phyloP scores from a whole-genome alignment of 1,140 invertebrate species.

The Philaenus spumarius region DNA sequence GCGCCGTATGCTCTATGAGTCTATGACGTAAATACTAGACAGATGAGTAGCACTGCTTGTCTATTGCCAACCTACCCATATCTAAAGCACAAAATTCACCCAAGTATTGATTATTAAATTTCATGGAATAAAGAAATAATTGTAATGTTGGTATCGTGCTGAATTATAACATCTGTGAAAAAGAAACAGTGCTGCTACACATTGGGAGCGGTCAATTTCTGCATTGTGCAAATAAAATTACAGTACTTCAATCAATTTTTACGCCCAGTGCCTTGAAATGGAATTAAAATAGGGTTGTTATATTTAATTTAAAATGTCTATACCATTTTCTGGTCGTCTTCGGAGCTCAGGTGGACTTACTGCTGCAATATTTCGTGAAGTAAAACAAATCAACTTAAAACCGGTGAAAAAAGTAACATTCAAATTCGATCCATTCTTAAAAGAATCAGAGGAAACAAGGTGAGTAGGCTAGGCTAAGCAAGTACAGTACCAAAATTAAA shows the following conservation, averaged over 20 bases:
- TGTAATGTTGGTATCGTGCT: no score
- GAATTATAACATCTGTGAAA: no score
- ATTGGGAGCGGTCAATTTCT: no score
- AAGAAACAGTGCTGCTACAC: no score
- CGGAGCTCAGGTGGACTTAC: constrained; percentile 24
- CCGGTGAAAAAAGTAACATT: constrained; percentile 69
- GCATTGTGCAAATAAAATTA: no score
- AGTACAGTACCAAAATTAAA: background rate
- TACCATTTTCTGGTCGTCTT: constrained; percentile 28
- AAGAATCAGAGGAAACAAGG: constrained; percentile 60
- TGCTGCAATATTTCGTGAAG: constrained; percentile 27
- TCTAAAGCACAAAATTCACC: background rate
- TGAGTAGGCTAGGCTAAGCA: constrained; percentile 40
- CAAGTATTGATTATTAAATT: no score
- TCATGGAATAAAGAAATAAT: no score
- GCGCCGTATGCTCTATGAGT: constrained; percentile 1
- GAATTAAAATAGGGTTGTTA: no score
- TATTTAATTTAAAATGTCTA: constrained; percentile 26
- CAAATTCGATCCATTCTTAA: constrained; percentile 76
- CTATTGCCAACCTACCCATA: background rate
- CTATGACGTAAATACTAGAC: constrained; percentile 9
- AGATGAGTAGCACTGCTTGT: background rate
- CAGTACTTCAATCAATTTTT: no score
- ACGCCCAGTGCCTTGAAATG: no score
- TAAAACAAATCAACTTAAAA: constrained; percentile 55